Percentiles rank a stretch among this genome's conserved stretches.
These are phyloP conservation scores for Ammodytes marinus DNA, from an alignment of 2,113 vertebrate species.

Conservation along the genomic window DNA sequence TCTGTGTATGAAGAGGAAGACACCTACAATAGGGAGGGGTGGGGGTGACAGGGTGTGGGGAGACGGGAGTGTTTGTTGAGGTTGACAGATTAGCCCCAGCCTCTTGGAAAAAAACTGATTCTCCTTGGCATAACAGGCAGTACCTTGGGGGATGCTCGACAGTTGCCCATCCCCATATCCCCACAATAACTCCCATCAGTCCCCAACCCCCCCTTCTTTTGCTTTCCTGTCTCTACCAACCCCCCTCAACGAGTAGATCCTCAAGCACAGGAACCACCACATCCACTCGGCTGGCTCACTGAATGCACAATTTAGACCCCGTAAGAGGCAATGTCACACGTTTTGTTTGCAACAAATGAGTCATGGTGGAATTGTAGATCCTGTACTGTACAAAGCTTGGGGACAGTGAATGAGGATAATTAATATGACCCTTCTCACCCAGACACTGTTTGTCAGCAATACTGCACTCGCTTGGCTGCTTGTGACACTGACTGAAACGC, in stretches of 20 bases:
- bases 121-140: slow-evolving; percentile 83
- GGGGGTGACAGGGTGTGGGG: slow-evolving; percentile 48
- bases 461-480: slow-evolving; percentile 21
- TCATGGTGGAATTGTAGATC: slow-evolving; percentile 47
- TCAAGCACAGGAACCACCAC: slow-evolving; percentile 59
- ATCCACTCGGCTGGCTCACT: slow-evolving; percentile 46
- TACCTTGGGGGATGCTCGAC: slow-evolving; percentile 81
- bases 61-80: slow-evolving; percentile 70
- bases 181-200: slow-evolving; percentile 63
- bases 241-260: slow-evolving; percentile 75
- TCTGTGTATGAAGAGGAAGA: slow-evolving; percentile 54
- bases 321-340: slow-evolving; percentile 25
- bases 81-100: slow-evolving; percentile 83
- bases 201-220: slow-evolving; percentile 61
- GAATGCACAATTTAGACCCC: slow-evolving; percentile 45
- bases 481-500: slow-evolving; percentile 36
- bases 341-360: slow-evolving; percentile 55
- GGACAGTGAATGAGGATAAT: slow-evolving; percentile 27
- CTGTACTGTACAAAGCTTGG: slow-evolving; percentile 23
- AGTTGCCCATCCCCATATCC: slow-evolving; percentile 82
- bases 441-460: slow-evolving; percentile 7
- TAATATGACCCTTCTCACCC: slow-evolving; percentile 13
- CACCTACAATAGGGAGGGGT: slow-evolving; percentile 46
- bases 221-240: slow-evolving; percentile 78
- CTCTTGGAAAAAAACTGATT: slow-evolving; percentile 78